Conservation (phyloP, 1,140 invertebrate genomes). For the Bombus waltoni region DNA sequence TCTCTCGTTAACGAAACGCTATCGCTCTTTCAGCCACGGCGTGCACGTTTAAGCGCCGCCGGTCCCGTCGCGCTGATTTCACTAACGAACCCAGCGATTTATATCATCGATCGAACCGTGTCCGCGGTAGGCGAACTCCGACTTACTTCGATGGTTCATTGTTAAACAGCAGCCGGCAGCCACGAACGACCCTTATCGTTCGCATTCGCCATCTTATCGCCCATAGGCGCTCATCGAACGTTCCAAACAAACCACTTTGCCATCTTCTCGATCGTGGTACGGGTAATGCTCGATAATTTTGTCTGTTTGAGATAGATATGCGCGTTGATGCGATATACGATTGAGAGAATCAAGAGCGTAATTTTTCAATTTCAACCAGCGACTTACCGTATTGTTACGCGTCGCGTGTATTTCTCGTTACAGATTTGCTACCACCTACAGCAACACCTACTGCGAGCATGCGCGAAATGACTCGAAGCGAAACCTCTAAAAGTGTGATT, state of each 20-base stretch:
- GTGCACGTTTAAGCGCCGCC: conserved; percentile 61
- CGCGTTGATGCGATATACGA: too few relatives aligned
- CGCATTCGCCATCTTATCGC: conserved; percentile 44
- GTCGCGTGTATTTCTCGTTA: too few relatives aligned
- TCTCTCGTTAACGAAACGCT: conserved; percentile 51
- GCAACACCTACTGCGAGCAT: too few relatives aligned
- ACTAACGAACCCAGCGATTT: conserved; percentile 74
- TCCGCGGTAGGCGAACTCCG: conserved; percentile 59
- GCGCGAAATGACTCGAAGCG: too few relatives aligned
- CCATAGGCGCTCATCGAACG: neutral
- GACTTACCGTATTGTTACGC: too few relatives aligned
- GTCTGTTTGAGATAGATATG: too few relatives aligned
- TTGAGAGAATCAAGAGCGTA: too few relatives aligned
- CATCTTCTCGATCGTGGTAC: neutral
- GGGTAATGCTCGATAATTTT: neutral
- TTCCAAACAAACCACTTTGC: neutral
- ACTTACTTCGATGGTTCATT: conserved; percentile 47
- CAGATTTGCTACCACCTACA: too few relatives aligned
- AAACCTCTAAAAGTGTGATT: too few relatives aligned
- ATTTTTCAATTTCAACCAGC: too few relatives aligned
- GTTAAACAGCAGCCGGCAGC: conserved; percentile 65
- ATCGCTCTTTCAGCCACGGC: conserved; percentile 52
- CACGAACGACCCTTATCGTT: conserved; percentile 59
- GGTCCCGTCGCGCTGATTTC: conserved; percentile 68
- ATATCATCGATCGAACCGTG: conserved; percentile 60